Base-by-base conservation (phyloP, 2,797 vertebrate species). In the Dipus sagitta region DNA sequence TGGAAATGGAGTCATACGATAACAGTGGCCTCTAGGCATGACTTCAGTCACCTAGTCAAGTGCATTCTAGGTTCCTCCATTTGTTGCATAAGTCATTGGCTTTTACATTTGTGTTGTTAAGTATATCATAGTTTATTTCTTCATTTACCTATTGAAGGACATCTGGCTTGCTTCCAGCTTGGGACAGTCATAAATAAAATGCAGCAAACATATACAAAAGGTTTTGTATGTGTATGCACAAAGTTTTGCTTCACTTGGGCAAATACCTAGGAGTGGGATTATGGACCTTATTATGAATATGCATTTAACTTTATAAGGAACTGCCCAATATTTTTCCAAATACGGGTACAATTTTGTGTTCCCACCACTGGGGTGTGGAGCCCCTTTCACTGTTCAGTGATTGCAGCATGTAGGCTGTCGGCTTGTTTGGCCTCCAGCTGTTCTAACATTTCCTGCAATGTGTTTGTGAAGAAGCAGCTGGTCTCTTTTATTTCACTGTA, bases 301-400 rank as follows among this genome's bases (percentile, higher is more conserved):
- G 21, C 42, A 72, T 76, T 86, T 89, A 87, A 52, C 13, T 67
- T 94, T 76, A 32, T 77, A 70, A 96, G 65, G 72, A 86, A 54
- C 76, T 68, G 58, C 15, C 9, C 17, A n/a, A 52, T 70, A 71
- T 78, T 72, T 85, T 84, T 81, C 65, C 28, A 76, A 79, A 67
- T 30, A 14, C 6, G 26, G 68, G 2, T 68, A 10, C 52, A 65
- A 1, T 87, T 84, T 54, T 93, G 21, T 6, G 21, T 62, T 70
- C 42, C 30, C 20, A 15, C 62, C 30, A 30, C 32, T 62, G 42
- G 23, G 64, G 34, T 47, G 14, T 75, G 52, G 32, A 75, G 15
- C 68, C 64, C 38, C 42, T 81, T 0, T 38, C 76, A 32, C 34
- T 70, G 34, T 68, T 18, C n/a, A 52, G 75, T 23, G 30, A 70